phyloP scores from a whole-genome alignment of 2,888 invertebrate species.

The Electrophaes corylata region DNA sequence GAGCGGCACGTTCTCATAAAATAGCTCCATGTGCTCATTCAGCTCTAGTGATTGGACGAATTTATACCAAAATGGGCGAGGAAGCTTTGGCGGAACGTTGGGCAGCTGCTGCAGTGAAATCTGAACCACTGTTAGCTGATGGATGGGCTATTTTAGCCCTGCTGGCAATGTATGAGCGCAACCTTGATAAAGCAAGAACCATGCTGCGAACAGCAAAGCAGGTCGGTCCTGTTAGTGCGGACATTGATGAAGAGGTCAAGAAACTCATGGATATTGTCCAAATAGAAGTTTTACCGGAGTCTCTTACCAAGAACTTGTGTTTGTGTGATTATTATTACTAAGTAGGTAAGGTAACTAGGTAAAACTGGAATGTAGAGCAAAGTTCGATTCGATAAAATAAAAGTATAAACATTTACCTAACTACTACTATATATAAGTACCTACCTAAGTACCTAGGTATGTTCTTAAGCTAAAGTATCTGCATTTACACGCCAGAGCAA shows the following conservation, averaged over 20 bases:
- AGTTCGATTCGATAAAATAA: neutral
- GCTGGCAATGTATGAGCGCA: slow-evolving; percentile 61
- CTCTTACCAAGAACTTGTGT: slow-evolving; percentile 64
- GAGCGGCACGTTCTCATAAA: slow-evolving; percentile 71
- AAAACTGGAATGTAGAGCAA: too few relatives aligned
- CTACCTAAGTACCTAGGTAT: slow-evolving; percentile 3
- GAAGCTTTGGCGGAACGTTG: slow-evolving; percentile 66
- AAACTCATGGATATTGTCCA: slow-evolving; percentile 54
- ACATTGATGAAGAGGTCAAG: slow-evolving; percentile 61
- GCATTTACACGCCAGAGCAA: slow-evolving; percentile 20
- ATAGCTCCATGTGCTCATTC: slow-evolving; percentile 64
- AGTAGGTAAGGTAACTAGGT: too few relatives aligned
- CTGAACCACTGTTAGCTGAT: slow-evolving; percentile 69
- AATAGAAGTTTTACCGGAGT: slow-evolving; percentile 59
- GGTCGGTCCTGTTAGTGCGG: slow-evolving; percentile 62
- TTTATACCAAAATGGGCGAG: slow-evolving; percentile 59
- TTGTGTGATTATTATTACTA: slow-evolving; percentile 57
- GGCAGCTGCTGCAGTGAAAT: slow-evolving; percentile 67
- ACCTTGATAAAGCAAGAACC: slow-evolving; percentile 60
- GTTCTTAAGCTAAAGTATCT: slow-evolving; percentile 1
- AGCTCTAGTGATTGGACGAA: slow-evolving; percentile 64
- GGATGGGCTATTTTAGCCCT: slow-evolving; percentile 74
- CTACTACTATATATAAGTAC: neutral
- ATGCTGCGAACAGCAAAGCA: slow-evolving; percentile 72
- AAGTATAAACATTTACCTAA: neutral